A percentile compares a stretch with the other conserved stretches of the same genome.
Conservation (phyloP, 2,888 invertebrate genomes). For the Belgica antarctica region DNA sequence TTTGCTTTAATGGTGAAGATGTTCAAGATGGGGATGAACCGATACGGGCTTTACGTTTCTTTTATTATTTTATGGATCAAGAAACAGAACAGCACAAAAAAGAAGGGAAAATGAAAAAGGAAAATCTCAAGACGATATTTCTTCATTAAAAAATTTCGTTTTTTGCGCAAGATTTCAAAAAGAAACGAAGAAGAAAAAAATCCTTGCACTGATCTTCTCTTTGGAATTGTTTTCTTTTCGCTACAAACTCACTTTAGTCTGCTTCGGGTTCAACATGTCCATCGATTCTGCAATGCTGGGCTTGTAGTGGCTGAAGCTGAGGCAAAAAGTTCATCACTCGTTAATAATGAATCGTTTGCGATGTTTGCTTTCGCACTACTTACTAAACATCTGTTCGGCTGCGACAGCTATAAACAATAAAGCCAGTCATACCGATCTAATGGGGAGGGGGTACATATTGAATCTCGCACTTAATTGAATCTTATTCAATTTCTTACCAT, state of each 20-base stretch:
- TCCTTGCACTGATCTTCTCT: too few species aligned
- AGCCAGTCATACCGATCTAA: conserved; percentile 47
- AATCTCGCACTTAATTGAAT: too few species aligned
- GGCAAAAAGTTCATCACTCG: not conserved
- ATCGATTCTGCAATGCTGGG: conserved; percentile 47
- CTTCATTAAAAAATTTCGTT: not conserved
- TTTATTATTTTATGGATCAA: conserved; percentile 13
- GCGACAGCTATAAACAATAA: conserved; percentile 48
- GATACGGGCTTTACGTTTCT: not conserved
- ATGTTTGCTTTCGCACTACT: conserved; percentile 49
- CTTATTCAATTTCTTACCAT: conserved; percentile 44
- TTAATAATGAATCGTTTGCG: conserved; percentile 45
- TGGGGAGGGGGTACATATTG: too few species aligned
- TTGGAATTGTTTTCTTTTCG: too few species aligned
- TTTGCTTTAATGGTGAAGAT: not conserved
- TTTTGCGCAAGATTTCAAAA: not conserved
- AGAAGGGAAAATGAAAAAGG: not conserved
- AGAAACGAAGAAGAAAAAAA: too few species aligned
- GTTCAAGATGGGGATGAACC: not conserved
- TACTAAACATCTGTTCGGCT: conserved; percentile 48
- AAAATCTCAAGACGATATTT: conserved; percentile 2
- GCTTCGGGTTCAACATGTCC: conserved; percentile 54
- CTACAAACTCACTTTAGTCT: conserved; percentile 54
- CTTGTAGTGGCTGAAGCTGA: conserved; percentile 45
- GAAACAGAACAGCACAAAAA: not conserved